These are phyloP conservation scores for Bos javanicus DNA, from an alignment of 2,113 vertebrate species.

Conservation along the genomic window DNA sequence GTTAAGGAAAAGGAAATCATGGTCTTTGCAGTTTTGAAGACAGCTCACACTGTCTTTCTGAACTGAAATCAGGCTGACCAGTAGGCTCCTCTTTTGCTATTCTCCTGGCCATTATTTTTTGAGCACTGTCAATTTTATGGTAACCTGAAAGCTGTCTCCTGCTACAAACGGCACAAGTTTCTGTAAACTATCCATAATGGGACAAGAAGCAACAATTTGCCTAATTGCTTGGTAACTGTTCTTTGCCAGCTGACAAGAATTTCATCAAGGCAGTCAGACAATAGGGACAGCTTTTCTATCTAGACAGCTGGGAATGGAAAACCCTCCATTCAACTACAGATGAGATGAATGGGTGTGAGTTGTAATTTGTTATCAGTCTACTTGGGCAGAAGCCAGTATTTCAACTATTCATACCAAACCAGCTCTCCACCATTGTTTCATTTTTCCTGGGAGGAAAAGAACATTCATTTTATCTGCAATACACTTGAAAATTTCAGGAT, in stretches of 20 bases:
- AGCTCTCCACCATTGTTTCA: neutral
- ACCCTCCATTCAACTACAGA: slow-evolving; percentile 30
- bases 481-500: neutral
- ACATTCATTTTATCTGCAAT: slow-evolving; percentile 8
- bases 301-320: slow-evolving; percentile 39
- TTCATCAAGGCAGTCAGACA: neutral
- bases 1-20: neutral
- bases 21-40: neutral
- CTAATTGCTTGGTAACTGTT: slow-evolving; percentile 56
- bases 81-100: neutral
- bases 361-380: slow-evolving; percentile 49
- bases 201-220: slow-evolving; percentile 31
- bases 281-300: slow-evolving; percentile 4
- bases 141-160: neutral
- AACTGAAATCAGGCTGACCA: neutral
- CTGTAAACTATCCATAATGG: slow-evolving; percentile 5
- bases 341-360: slow-evolving; percentile 38
- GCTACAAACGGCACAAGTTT: neutral
- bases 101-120: neutral
- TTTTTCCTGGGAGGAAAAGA: slow-evolving; percentile 16
- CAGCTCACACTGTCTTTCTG: neutral
- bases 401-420: neutral
- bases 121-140: neutral
- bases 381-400: slow-evolving; percentile 47
- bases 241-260: slow-evolving; percentile 54